Percentiles rank a stretch among this genome's conserved stretches.
Conservation (phyloP, 2,113 vertebrate species). For the Ancistrus triradiatus region DNA sequence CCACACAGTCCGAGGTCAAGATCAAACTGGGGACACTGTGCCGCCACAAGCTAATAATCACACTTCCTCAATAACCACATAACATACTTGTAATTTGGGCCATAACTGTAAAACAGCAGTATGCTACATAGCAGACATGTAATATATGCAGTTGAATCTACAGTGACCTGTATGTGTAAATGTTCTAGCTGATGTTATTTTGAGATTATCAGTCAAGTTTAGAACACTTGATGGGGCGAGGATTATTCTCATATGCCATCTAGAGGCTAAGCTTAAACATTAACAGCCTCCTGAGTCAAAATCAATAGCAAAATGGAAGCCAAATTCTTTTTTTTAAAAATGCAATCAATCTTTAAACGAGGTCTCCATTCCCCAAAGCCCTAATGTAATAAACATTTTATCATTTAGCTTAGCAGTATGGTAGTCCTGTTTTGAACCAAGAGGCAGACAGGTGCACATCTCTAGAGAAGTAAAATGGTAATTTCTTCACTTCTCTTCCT, state of each 20-base stretch:
- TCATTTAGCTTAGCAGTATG: slow-evolving; percentile 21
- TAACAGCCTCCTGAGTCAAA: slow-evolving; percentile 25
- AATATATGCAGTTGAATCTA: too few relatives aligned
- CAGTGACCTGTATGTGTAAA: too few relatives aligned
- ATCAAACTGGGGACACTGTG: too few relatives aligned
- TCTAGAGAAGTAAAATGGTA: slow-evolving; percentile 22
- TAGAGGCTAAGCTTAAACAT: slow-evolving; percentile 8
- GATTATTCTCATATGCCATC: slow-evolving; percentile 26
- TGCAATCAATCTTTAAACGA: slow-evolving; percentile 53
- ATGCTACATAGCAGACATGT: too few relatives aligned
- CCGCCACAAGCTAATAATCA: too few relatives aligned
- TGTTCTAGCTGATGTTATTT: neutral
- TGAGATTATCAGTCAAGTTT: neutral
- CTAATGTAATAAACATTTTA: slow-evolving; percentile 58
- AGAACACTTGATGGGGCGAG: slow-evolving; percentile 28
- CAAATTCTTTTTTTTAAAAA: slow-evolving; percentile 48
- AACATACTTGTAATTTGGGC: too few relatives aligned
- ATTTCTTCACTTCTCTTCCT: slow-evolving; percentile 6
- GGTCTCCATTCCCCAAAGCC: slow-evolving; percentile 45
- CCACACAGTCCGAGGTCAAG: too few relatives aligned
- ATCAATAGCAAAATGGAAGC: slow-evolving; percentile 41
- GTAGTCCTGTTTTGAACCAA: neutral
- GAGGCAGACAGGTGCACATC: too few relatives aligned
- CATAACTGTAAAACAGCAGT: too few relatives aligned
- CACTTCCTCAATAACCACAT: too few relatives aligned